phyloP scores from a whole-genome alignment of 1,140 invertebrate genomes.

The Colletes gigas region DNA sequence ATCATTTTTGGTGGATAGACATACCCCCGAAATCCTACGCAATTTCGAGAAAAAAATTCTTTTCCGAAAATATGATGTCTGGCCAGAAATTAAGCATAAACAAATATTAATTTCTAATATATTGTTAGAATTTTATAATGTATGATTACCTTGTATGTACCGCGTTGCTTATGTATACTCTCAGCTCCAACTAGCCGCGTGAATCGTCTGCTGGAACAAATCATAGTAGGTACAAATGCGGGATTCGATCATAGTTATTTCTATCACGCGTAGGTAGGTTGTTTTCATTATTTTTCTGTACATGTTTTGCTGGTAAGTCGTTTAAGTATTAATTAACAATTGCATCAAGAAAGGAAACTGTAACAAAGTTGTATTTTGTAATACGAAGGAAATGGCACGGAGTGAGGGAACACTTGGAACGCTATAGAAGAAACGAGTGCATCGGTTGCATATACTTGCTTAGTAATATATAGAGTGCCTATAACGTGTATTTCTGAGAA shows the following conservation, averaged over 20 bases:
- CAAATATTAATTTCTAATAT: no score
- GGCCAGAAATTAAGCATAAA: no score
- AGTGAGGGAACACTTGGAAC: not conserved
- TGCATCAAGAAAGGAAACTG: not conserved
- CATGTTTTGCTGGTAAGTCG: not conserved
- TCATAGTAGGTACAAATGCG: not conserved
- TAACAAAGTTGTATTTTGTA: not conserved
- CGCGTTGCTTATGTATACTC: not conserved
- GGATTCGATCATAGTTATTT: slow-evolving; percentile 12
- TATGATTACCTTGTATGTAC: no score
- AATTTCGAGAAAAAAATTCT: no score
- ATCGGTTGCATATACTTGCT: slow-evolving; percentile 32
- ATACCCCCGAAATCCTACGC: no score
- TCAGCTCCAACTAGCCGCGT: not conserved
- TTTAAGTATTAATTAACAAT: no score
- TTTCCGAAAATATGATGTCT: no score
- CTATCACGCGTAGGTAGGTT: not conserved
- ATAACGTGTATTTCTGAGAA: slow-evolving; percentile 56
- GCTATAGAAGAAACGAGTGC: slow-evolving; percentile 11
- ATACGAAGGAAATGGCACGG: not conserved
- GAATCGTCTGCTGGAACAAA: not conserved
- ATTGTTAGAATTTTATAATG: no score
- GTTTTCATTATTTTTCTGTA: not conserved
- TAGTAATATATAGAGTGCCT: slow-evolving; percentile 47
- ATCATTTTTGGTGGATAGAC: no score